A percentile compares a stretch with the other conserved stretches of the same genome.
phyloP scores from a whole-genome alignment of 35 echinoderm and acorn worm genomes.

The Holothuria glaberrima region DNA sequence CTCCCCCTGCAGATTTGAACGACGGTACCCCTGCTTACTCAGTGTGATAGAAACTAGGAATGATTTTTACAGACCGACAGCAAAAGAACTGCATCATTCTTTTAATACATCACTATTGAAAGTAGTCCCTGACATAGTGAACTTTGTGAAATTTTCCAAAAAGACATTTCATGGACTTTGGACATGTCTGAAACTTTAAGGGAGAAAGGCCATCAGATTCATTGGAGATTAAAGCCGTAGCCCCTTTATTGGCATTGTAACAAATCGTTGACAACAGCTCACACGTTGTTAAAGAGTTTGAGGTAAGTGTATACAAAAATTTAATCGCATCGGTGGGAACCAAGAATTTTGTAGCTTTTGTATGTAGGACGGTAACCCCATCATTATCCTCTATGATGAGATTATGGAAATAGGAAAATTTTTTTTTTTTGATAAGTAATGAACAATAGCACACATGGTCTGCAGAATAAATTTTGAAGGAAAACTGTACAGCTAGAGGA shows the following conservation, averaged over 20 bases:
- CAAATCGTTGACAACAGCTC: not conserved
- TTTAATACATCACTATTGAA: conserved; percentile 10
- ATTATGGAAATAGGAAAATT: not conserved
- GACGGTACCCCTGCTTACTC: conserved; percentile 28
- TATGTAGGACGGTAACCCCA: not conserved
- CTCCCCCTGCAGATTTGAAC: not conserved
- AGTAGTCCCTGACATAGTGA: conserved; percentile 16
- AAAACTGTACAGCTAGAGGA: not conserved
- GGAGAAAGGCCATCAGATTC: conserved; percentile 16
- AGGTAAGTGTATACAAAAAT: not conserved
- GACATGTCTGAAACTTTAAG: not conserved
- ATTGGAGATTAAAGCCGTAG: not conserved
- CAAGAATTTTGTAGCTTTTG: not conserved
- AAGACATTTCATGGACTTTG: conserved; percentile 1
- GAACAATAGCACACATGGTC: not conserved
- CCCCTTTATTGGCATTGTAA: not conserved
- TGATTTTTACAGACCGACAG: conserved; percentile 5
- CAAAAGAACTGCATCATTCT: not conserved
- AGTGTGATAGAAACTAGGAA: not conserved
- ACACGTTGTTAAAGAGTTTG: not conserved
- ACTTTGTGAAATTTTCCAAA: conserved; percentile 1
- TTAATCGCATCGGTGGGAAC: not conserved
- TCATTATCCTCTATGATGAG: not conserved
- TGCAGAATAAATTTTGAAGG: not conserved
- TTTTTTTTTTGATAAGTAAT: not conserved